Evolutionary conservation across 2,888 invertebrate genomes (phyloP), one percentile per base, ranked within the genome.

Genomic region (Diploptera punctata): DNA sequence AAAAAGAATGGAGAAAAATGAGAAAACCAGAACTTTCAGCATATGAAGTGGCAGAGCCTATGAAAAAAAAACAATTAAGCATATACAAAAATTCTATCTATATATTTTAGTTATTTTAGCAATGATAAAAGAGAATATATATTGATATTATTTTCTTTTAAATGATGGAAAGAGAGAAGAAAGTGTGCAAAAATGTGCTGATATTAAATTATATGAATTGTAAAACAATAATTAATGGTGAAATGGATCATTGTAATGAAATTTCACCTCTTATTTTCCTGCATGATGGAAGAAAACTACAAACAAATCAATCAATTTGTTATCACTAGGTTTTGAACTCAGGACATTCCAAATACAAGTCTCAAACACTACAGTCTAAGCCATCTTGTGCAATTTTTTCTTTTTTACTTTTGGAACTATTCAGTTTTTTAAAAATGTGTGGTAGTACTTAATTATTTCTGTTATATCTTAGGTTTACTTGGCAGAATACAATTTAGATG

Each of bases 401-500:
- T 5, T 9, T 5, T 9, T 38, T 38, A 9, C 5, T 38, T 38
- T 38, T 13, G 7, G 38, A 13, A 38, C 38, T 38, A 9, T 5
- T 13, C 38, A 5, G 7, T 38, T 13, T 9, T 5, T 38, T 38
- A 38, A 38, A 5, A 5, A 38, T 9, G 38, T 38, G 5, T 9
- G 13, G 38, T 5, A 38, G 38, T 5, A 13, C 38, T 38, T 38
- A 5, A 13, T 38, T 9, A 38, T 38, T 38, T 38, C 13, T 38
- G 13, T 38, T 26, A 1, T 24, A 9, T 19, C 24, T n/a, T 19
- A 60, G 60, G 74, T 72, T 21, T 70, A n/a, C 43, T n/a, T 68
- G 57, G 62, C 71, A 19, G 65, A 73, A 76, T 84, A 84, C 68
- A 76, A 80, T 31, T 78, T 76, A 43, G 77, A 80, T 1, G 76